A percentile compares a stretch with the other conserved stretches of the same genome.
Conservation (phyloP, 2,888 invertebrate genomes). For the Lochmaea crataegi region DNA sequence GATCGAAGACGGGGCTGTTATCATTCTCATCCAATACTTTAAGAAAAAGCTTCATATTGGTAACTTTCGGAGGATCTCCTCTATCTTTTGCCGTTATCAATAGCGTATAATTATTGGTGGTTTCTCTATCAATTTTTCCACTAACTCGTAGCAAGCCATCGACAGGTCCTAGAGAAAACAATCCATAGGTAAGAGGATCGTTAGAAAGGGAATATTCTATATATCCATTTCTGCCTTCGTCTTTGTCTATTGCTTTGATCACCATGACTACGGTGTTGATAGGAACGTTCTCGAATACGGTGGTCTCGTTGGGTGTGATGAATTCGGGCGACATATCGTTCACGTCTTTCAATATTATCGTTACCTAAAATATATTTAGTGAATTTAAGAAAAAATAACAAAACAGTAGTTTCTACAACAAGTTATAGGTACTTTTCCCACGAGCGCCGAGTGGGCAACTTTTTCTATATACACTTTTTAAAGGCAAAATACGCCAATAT, state of each 20-base stretch:
- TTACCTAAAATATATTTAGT: conserved; percentile 73
- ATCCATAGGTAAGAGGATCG: conserved; percentile 72
- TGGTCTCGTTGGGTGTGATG: conserved; percentile 81
- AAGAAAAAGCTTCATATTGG: conserved; percentile 77
- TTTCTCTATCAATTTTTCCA: conserved; percentile 88
- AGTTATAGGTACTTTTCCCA: too few species aligned
- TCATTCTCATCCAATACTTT: conserved; percentile 89
- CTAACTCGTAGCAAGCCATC: conserved; percentile 89
- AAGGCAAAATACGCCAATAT: too few species aligned
- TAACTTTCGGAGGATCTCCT: conserved; percentile 83
- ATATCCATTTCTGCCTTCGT: conserved; percentile 85
- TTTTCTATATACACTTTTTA: too few species aligned
- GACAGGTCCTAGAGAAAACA: conserved; percentile 86
- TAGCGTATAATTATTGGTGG: conserved; percentile 79
- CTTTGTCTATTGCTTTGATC: conserved; percentile 88
- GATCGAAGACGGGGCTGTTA: conserved; percentile 89
- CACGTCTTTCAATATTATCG: conserved; percentile 87
- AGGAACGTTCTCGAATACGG: conserved; percentile 86
- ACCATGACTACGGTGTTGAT: conserved; percentile 89
- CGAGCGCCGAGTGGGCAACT: too few species aligned
- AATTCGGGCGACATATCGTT: conserved; percentile 94
- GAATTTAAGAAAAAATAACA: background rate
- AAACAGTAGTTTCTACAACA: too few species aligned
- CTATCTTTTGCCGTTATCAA: conserved; percentile 87
- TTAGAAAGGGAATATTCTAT: conserved; percentile 87